Conservation (phyloP, 2,113 vertebrate species). For the Andinoacara biseriatus region DNA sequence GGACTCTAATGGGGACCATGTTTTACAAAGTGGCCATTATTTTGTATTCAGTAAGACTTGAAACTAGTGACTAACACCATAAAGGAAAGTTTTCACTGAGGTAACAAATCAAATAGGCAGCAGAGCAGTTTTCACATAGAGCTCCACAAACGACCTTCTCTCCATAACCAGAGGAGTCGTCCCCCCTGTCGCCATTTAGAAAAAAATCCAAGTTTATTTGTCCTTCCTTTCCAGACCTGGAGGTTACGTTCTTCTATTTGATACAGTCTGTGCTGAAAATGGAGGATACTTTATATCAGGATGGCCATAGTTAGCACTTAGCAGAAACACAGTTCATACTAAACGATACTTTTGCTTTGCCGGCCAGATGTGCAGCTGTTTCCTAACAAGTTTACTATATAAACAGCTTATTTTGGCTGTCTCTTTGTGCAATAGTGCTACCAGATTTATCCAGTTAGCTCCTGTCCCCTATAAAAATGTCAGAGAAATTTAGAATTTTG, state of each 20-base stretch:
- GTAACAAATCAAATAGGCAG: neutral
- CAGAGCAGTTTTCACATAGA: neutral
- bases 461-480: neutral
- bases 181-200: neutral
- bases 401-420: neutral
- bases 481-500: neutral
- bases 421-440: neutral
- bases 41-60: neutral
- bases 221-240: too few relatives aligned
- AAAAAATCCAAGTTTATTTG: neutral
- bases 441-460: neutral
- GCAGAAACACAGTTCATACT: neutral
- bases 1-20: neutral
- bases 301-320: neutral
- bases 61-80: neutral
- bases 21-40: neutral
- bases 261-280: too few relatives aligned
- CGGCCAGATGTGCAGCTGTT: constrained; percentile 8
- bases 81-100: neutral
- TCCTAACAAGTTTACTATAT: constrained; percentile 1
- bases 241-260: too few relatives aligned
- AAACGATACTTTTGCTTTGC: neutral
- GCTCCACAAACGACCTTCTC: neutral
- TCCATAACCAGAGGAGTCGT: neutral
- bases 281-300: too few relatives aligned